Evolutionary conservation across 2,888 invertebrate species (phyloP), one percentile per base, ranked within the genome.

Genomic region (Cerastis rubricosa): DNA sequence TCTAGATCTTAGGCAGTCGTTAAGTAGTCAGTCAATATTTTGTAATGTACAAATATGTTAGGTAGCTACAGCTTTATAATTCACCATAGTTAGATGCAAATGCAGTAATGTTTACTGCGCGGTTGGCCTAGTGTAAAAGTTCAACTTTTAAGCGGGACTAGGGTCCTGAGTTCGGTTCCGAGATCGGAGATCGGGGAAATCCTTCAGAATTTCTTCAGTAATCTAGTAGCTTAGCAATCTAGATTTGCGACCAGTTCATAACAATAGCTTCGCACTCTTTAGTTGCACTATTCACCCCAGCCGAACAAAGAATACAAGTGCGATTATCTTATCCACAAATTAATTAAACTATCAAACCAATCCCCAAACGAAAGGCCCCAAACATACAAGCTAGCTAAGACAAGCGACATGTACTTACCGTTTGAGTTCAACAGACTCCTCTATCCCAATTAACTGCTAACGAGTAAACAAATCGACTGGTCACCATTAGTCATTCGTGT

Each of bases 401-500:
- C 61, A 79, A 86, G 40, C 57, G 49, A 35, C 76, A 57, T 65
- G 67, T 76, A 66, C 75, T 74, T 79, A 73, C 73, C 61, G 49
- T 40, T 74, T 40, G 83, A 83, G 87, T 85, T 87, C 87, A 93
- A 90, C 90, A 89, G 85, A 89, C 91, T 85, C 82, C 80, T 84
- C 74, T 80, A 85, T 84, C 86, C 86, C 88, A 89, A 89, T 90
- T 89, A 86, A 88, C 89, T 91, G 81, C 88, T 89, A 90, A 89
- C 90, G 86, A 90, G 85, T 89, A 85, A 84, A 89, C 86, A 72
- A 69, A 84, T 86, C 81, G 84, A 81, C 75, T 79, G 76, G 73
- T 68, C 70, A 71, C 86, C 85, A 91, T 91, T 91, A 92, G 83
- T 92, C 91, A 91, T 89, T 76, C 78, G 81, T 86, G 87, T 90